A percentile compares a stretch with the other conserved stretches of the same genome.
phyloP scores from a whole-genome alignment of 2,888 invertebrate genomes.

The Deilephila porcellus region DNA sequence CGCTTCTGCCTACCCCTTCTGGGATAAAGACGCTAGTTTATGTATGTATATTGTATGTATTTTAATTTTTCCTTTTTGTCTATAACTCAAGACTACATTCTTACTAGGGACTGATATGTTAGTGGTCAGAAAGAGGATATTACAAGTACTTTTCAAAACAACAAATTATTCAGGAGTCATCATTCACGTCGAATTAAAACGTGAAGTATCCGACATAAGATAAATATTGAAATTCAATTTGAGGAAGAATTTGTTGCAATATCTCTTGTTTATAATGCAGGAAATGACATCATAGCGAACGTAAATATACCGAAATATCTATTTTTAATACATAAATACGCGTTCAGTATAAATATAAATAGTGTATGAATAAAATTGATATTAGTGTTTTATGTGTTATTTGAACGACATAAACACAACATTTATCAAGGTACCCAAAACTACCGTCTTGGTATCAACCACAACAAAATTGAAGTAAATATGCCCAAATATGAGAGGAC shows the following conservation, averaged over 20 bases:
- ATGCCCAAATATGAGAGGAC: slow-evolving; percentile 57
- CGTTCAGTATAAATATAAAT: slow-evolving; percentile 16
- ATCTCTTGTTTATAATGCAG: slow-evolving; percentile 28
- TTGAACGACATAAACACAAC: too few species aligned
- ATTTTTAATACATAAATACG: slow-evolving; percentile 33
- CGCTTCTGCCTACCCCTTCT: too few species aligned
- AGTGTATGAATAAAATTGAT: slow-evolving; percentile 27
- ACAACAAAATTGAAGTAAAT: slow-evolving; percentile 63
- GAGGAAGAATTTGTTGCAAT: background rate
- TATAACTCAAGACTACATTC: too few species aligned
- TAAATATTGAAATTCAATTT: too few species aligned
- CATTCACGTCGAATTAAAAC: too few species aligned
- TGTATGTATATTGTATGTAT: too few species aligned
- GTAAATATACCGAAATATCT: slow-evolving; percentile 34
- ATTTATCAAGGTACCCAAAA: slow-evolving; percentile 92
- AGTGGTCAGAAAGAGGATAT: too few species aligned
- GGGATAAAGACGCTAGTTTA: too few species aligned
- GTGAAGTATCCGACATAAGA: background rate
- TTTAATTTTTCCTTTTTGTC: too few species aligned
- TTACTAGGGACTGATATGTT: too few species aligned
- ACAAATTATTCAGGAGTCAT: too few species aligned
- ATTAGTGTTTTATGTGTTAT: slow-evolving; percentile 9
- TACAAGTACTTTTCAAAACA: too few species aligned
- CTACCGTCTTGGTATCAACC: slow-evolving; percentile 65
- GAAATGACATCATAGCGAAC: slow-evolving; percentile 35